A percentile compares a stretch with the other conserved stretches of the same genome.
Evolutionary conservation across 2,797 vertebrate genomes (phyloP).

Genomic region (Arnoldichthys spilopterus): DNA sequence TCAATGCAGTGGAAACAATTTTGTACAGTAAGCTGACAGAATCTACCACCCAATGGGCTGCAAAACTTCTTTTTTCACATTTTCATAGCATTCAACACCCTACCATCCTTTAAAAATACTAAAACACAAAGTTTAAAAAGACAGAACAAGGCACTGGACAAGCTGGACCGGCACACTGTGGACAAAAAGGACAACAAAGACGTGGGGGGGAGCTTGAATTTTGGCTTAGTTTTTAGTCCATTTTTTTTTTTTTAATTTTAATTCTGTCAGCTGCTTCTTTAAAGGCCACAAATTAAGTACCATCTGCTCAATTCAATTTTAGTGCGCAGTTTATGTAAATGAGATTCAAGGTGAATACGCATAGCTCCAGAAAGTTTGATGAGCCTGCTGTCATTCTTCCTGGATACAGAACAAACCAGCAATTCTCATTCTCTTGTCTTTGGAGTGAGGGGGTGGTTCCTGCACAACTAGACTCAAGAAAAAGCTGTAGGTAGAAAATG

Average conservation of each 20-base stretch:
- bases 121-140: slow-evolving; percentile 48
- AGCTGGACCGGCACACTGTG: slow-evolving; percentile 68
- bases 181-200: slow-evolving; percentile 33
- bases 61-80: slow-evolving; percentile 33
- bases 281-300: slow-evolving; percentile 24
- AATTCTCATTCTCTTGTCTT: background rate
- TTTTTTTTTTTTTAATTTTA: background rate
- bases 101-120: slow-evolving; percentile 13
- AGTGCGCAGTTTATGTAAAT: background rate
- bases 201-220: background rate
- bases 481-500: background rate
- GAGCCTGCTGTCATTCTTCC: background rate
- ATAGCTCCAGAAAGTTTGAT: background rate
- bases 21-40: slow-evolving; percentile 21
- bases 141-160: slow-evolving; percentile 82
- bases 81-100: slow-evolving; percentile 23
- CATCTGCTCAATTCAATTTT: background rate
- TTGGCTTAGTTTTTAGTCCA: background rate
- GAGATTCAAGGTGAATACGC: background rate
- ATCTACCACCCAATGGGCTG: slow-evolving; percentile 16
- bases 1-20: slow-evolving; percentile 29
- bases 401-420: background rate
- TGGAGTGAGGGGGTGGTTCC: background rate
- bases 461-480: background rate
- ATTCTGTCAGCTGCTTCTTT: background rate